Percentiles rank a stretch among this genome's conserved stretches.
Evolutionary conservation across 2,113 vertebrate genomes (phyloP).

Genomic region (Phaethornis superciliosus): DNA sequence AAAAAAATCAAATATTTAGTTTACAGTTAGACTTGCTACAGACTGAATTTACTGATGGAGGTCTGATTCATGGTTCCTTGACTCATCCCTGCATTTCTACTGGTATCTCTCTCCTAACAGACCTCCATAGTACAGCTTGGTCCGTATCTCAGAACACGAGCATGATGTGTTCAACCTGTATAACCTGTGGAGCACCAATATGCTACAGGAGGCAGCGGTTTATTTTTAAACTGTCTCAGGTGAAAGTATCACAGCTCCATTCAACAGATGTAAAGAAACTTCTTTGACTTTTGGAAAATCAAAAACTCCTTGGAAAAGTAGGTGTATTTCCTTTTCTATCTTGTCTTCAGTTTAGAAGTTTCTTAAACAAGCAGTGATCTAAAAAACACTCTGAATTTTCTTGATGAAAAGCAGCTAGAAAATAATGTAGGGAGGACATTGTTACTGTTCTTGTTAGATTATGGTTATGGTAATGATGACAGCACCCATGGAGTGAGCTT

Average conservation of each 20-base stretch:
- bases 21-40: neutral
- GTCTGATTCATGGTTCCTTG: neutral
- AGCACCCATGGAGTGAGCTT: neutral
- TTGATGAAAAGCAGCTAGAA: neutral
- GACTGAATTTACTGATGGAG: accelerated
- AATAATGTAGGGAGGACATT: neutral
- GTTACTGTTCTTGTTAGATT: neutral
- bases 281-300: neutral
- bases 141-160: neutral
- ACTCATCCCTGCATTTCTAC: neutral
- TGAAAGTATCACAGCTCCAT: neutral
- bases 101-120: neutral
- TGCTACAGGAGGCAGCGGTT: accelerated
- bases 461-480: neutral
- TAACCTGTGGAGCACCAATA: neutral
- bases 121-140: neutral
- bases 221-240: neutral
- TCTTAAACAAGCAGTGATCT: neutral
- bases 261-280: neutral
- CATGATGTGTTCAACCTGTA: neutral
- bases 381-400: neutral
- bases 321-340: neutral
- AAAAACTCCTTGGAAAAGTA: neutral
- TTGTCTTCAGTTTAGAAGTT: neutral
- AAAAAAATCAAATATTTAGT: neutral